A percentile compares a stretch with the other conserved stretches of the same genome.
phyloP scores from a whole-genome alignment of 2,113 vertebrate genomes.

The Sceloporus undulatus region DNA sequence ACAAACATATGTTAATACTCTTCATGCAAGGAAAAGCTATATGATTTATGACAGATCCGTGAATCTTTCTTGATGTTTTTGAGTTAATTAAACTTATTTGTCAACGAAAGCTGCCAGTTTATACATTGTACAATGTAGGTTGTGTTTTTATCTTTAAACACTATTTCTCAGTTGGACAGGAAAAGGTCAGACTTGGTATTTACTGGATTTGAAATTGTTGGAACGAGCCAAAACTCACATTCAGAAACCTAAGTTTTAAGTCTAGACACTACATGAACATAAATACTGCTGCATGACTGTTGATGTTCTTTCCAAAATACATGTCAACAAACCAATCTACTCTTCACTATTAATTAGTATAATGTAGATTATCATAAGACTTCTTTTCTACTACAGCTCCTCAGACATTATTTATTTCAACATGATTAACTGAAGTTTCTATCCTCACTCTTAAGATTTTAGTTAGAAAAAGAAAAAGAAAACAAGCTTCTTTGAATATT shows the following conservation, averaged over 20 bases:
- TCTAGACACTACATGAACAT: neutral
- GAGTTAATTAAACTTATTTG: neutral
- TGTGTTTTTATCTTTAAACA: neutral
- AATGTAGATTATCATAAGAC: conserved; percentile 34
- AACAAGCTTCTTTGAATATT: conserved; percentile 18
- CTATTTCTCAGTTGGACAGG: neutral
- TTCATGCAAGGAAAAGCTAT: neutral
- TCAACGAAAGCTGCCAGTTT: neutral
- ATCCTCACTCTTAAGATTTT: conserved; percentile 53
- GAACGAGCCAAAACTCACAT: neutral
- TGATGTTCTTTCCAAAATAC: conserved; percentile 36
- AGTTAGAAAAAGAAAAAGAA: conserved; percentile 65
- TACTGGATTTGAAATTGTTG: neutral
- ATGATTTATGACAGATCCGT: neutral
- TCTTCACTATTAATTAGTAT: conserved; percentile 42
- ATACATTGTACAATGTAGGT: neutral
- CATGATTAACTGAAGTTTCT: conserved; percentile 58
- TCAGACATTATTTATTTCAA: conserved; percentile 21
- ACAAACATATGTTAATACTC: neutral
- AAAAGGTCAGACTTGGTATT: neutral
- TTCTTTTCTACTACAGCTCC: conserved; percentile 19
- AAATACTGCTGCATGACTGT: neutral
- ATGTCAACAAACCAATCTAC: conserved; percentile 29
- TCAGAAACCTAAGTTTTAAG: neutral
- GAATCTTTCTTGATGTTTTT: neutral